Evolutionary conservation across 1,140 invertebrate species (phyloP).

Genomic region (Drosophila truncata): DNA sequence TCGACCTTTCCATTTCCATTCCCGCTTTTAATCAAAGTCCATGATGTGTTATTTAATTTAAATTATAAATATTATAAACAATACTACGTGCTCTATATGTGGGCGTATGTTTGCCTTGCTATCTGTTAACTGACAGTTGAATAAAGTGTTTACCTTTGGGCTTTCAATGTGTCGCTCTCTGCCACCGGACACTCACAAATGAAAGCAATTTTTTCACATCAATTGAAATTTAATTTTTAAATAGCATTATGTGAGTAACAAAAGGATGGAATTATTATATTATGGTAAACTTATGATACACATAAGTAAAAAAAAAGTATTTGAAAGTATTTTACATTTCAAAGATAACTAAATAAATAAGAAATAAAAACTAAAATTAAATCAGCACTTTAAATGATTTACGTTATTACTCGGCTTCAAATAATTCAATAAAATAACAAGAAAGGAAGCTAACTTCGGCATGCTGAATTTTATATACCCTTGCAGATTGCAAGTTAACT

Average conservation of each 20-base stretch:
- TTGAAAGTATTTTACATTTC: background rate
- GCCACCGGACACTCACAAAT: constrained; percentile 48
- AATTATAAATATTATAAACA: constrained; percentile 82
- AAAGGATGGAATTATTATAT: constrained; percentile 5
- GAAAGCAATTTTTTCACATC: constrained; percentile 41
- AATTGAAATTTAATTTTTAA: constrained; percentile 45
- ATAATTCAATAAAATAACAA: constrained; percentile 8
- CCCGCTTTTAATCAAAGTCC: constrained; percentile 51
- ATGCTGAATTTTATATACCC: too few relatives aligned
- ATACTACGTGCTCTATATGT: constrained; percentile 54
- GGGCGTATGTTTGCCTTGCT: constrained; percentile 22
- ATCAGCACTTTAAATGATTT: background rate
- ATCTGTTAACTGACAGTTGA: constrained; percentile 55
- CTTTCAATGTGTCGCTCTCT: constrained; percentile 38
- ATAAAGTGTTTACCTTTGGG: constrained; percentile 69
- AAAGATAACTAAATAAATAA: background rate
- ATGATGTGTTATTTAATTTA: constrained; percentile 77
- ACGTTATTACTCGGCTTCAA: background rate
- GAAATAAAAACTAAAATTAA: background rate
- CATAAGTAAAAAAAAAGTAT: too few relatives aligned
- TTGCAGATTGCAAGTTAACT: too few relatives aligned
- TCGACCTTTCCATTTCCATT: constrained; percentile 18
- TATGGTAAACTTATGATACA: background rate
- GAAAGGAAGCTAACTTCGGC: too few relatives aligned
- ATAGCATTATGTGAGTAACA: constrained; percentile 17